phyloP scores from a whole-genome alignment of 2,888 invertebrate genomes.

The Germaria angustata region DNA sequence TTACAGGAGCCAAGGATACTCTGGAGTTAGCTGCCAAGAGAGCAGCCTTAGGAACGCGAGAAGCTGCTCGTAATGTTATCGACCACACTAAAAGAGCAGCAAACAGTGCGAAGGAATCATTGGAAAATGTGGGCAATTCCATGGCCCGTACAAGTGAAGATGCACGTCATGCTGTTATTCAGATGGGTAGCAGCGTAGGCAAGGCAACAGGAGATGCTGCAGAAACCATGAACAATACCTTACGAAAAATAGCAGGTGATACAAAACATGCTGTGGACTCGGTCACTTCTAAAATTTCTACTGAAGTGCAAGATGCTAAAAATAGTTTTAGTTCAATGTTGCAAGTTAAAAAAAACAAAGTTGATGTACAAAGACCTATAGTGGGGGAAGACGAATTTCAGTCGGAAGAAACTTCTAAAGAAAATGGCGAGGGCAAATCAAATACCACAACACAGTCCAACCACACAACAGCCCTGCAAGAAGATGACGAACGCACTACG shows the following conservation, averaged over 20 bases:
- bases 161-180: conserved; percentile 33
- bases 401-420: conserved; percentile 63
- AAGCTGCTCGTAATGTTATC: conserved; percentile 68
- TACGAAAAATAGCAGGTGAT: conserved; percentile 70
- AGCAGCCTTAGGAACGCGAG: conserved; percentile 61
- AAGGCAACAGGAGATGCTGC: conserved; percentile 63
- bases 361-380: conserved; percentile 61
- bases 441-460: conserved; percentile 50
- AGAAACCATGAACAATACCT: conserved; percentile 71
- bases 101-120: conserved; percentile 46
- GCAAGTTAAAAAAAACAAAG: conserved; percentile 73
- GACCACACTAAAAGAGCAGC: conserved; percentile 60
- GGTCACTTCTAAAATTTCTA: conserved; percentile 71
- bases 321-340: conserved; percentile 74
- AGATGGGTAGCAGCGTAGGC: conserved; percentile 68
- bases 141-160: conserved; percentile 54
- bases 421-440: conserved; percentile 58
- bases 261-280: conserved; percentile 66
- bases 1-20: conserved; percentile 42
- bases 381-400: conserved; percentile 28
- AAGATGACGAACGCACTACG: conserved; percentile 78
- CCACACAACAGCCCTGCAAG: conserved; percentile 68
- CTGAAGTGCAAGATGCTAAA: conserved; percentile 73
- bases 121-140: conserved; percentile 52
- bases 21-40: conserved; percentile 45